Evolutionary conservation across 2,888 invertebrate genomes (phyloP), one percentile per base, ranked within the genome.

Genomic region (Trissolcus japonicus): DNA sequence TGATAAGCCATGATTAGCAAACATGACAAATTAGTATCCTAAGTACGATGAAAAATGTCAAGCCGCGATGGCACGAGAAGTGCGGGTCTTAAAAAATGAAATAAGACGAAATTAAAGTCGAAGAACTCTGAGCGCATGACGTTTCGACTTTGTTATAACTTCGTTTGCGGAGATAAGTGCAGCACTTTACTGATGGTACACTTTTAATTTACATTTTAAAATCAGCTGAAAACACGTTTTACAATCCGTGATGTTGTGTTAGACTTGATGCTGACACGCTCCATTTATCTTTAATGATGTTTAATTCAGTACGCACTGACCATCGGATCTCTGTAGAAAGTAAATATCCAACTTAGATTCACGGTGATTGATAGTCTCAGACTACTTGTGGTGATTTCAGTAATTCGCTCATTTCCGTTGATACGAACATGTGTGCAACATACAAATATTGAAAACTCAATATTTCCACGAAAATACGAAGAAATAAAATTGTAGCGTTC

Each of bases 11-110:
- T 57, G 57, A 67, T 74, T 57, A 62, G 48, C 67, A 67, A 67
- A 74, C 55, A 60, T 66, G 57, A 74, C 57, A 67, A 73, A 66
- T 66, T 73, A 21, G 51, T 73, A 61, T 67, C 56, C 55, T 67
- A 67, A 67, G 50, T 56, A 62, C 43, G 40, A 59, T 35, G 35
- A 73, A 65, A 29, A 66, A 66, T 55, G 66, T 54, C 60, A 54
- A 66, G n/a, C 11, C 51, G 57, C 66, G 66, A 73, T 66, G 60
- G 66, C 41, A 61, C 51, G 29, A 13, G 57, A 56, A 53, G 41
- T 59, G 51, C 51, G 35, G 51, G 56, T 19, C 16, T 13, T 53
- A 53, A 72, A 72, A 63, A 59, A 63, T 46, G 53, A 72, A 72
- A 62, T 43, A 73, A 50, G 55, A 61, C 46, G 56, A 55, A 60